Conservation (phyloP, 2,113 vertebrate species). For the Oryzias celebensis region DNA sequence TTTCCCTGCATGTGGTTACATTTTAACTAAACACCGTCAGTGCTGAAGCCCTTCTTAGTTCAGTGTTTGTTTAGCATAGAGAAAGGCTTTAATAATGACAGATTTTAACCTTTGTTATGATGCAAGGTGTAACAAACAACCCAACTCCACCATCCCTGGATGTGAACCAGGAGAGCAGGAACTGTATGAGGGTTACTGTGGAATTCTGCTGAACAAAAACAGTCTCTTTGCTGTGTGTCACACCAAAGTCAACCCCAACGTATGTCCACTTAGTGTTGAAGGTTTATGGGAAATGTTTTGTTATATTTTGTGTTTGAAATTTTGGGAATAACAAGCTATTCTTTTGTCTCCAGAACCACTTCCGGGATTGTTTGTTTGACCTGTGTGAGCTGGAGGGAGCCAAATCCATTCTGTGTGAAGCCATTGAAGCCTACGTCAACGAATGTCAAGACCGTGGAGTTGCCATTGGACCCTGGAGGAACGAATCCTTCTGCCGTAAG, state of each 20-base stretch:
- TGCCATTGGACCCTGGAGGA: conserved; percentile 75
- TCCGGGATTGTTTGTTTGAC: conserved; percentile 76
- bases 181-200: conserved; percentile 73
- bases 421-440: conserved; percentile 76
- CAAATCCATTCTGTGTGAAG: conserved; percentile 70
- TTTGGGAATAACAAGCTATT: accelerated
- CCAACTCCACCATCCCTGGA: conserved; percentile 58
- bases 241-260: conserved; percentile 67
- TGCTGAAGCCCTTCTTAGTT: too few relatives aligned
- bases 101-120: neutral
- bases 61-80: too few relatives aligned
- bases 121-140: conserved; percentile 71
- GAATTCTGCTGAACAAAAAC: conserved; percentile 65
- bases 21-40: too few relatives aligned
- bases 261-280: conserved; percentile 30
- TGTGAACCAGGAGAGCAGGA: conserved; percentile 70
- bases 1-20: too few relatives aligned
- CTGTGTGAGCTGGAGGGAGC: conserved; percentile 76
- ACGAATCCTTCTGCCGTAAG: conserved; percentile 77
- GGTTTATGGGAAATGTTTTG: neutral
- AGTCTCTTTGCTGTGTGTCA: conserved; percentile 68
- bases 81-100: neutral
- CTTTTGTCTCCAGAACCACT: conserved; percentile 66
- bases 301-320: too few relatives aligned
- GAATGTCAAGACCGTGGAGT: conserved; percentile 81